Evolutionary conservation across 2,797 vertebrate species (phyloP).

Genomic region (Peromyscus aztecus): DNA sequence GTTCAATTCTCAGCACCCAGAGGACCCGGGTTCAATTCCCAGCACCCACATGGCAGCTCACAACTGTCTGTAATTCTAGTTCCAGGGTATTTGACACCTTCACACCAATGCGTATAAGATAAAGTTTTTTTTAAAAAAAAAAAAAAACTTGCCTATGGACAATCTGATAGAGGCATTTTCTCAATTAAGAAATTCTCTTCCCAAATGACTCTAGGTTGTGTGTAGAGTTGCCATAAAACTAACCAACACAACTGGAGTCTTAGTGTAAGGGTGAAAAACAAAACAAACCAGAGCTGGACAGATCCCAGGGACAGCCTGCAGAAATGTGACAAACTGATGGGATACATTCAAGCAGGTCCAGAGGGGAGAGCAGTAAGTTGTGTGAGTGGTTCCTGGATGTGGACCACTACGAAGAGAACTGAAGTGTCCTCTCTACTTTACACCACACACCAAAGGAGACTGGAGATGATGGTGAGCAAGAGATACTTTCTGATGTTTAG

Average conservation of each 20-base stretch:
- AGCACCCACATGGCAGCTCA: no score
- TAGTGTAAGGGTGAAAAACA: background rate
- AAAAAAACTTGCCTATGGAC: no score
- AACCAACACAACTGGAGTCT: background rate
- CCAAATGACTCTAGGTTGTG: background rate
- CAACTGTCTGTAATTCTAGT: no score
- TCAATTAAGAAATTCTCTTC: background rate
- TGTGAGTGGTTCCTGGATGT: background rate
- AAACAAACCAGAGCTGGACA: background rate
- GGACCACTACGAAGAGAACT: background rate
- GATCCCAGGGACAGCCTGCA: background rate
- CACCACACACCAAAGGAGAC: background rate
- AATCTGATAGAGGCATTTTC: background rate
- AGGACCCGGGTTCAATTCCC: no score
- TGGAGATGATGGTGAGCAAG: background rate
- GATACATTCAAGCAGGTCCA: background rate
- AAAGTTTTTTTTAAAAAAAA: no score
- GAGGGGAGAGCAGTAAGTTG: no score
- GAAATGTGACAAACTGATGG: background rate
- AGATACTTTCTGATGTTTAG: background rate
- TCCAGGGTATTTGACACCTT: no score
- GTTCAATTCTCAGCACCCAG: no score
- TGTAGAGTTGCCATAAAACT: background rate
- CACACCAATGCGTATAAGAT: no score
- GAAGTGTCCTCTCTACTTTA: background rate